A percentile compares a stretch with the other conserved stretches of the same genome.
Conservation (phyloP, 2,113 vertebrate genomes). For the Oxyura jamaicensis region DNA sequence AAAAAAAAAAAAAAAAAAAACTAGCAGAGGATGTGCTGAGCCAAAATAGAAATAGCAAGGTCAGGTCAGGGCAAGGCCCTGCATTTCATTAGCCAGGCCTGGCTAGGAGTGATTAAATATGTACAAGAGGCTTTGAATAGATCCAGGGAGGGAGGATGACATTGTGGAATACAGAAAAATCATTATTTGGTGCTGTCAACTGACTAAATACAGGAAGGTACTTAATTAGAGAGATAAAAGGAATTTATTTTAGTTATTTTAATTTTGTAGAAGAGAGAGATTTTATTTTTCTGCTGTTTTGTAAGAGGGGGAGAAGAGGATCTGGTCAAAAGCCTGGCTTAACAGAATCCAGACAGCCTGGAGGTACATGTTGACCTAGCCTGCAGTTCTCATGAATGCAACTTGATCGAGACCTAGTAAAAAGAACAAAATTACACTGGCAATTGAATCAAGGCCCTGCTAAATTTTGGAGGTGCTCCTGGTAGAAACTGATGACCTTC, state of each 20-base stretch:
- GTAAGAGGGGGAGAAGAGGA: background rate
- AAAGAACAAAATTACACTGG: constrained; percentile 3
- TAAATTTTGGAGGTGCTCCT: background rate
- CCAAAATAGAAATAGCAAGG: constrained; percentile 81
- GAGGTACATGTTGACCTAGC: background rate
- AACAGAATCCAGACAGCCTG: constrained; percentile 4
- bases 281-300: background rate
- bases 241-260: constrained; percentile 76
- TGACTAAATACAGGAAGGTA: constrained; percentile 49
- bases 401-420: background rate
- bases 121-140: constrained; percentile 75
- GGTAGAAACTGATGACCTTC: background rate
- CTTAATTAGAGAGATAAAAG: constrained; percentile 74
- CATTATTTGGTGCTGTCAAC: constrained; percentile 72
- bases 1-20: too few relatives aligned
- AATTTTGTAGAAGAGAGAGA: constrained; percentile 40
- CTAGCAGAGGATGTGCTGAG: constrained; percentile 77
- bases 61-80: constrained; percentile 74
- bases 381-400: background rate
- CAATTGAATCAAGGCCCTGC: background rate
- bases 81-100: constrained; percentile 79
- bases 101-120: constrained; percentile 77
- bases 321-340: background rate
- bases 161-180: constrained; percentile 75
- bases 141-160: constrained; percentile 65